Evolutionary conservation across 2,797 vertebrate genomes (phyloP), one percentile per base, ranked within the genome.

Genomic region (Perdix hodgsoniae): DNA sequence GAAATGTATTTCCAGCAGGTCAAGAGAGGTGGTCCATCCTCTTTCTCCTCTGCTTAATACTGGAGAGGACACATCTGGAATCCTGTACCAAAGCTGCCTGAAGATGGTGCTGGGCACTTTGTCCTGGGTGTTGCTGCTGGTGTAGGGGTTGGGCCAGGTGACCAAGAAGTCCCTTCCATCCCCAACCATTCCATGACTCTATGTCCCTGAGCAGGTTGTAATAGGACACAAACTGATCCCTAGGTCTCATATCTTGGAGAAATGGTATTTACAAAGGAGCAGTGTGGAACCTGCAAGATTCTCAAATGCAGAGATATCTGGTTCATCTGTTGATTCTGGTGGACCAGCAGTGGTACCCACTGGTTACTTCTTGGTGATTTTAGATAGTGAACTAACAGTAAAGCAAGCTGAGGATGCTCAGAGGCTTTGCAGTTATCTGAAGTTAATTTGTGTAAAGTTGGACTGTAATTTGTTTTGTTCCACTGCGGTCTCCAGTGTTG

Each of bases 401-500:
- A 82, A 40, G 8, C 17, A 74, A 14, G 39, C 77, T 44, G 71
- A 50, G 57, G 17, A 26, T 60, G 52, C 80, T 42, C 78, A 88
- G 73, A 85, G 40, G 56, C 33, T 86, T 90, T 90, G 80, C 60
- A 77, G 47, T 92, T 74, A 63, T 71, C 61, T 77, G 39, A 74
- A 27, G 45, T 65, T 83, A 85, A 86, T 74, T 71, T 74, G 33
- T 26, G 26, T 27, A 80, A 77, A 40, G 39, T 35, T 11, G 15
- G 37, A 2, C 13, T 40, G 19, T 73, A 78, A 74, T 74, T 64
- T 88, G 50, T 24, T 21, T 92, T 81, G 26, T 86, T 91, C 70
- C 77, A 22, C 59, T 74, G 61, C 73, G 65, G n/a, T 54, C 17
- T 83, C 24, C 86, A 39, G 31, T 23, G 22, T 44, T 50, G 23